Conservation (phyloP, 2,888 invertebrate species). For the Parelbella ahira region DNA sequence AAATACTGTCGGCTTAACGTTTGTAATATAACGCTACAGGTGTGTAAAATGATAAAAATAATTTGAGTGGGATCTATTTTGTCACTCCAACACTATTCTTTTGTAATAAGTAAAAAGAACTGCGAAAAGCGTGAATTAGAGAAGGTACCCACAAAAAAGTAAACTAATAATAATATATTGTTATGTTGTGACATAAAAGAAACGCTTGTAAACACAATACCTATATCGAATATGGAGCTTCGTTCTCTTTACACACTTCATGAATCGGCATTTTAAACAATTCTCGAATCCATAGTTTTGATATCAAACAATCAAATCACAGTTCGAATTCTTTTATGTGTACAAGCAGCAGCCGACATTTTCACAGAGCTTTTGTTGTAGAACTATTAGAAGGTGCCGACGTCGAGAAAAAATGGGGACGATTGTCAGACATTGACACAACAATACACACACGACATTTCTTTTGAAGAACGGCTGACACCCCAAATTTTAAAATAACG, state of each 20-base stretch:
- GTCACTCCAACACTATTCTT: no score
- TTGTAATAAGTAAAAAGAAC: constrained; percentile 1
- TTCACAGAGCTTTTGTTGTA: constrained; percentile 54
- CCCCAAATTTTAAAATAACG: constrained; percentile 24
- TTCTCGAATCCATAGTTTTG: constrained; percentile 56
- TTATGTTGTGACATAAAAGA: no score
- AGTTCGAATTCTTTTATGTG: constrained; percentile 49
- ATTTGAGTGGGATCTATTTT: no score
- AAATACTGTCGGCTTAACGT: neutral
- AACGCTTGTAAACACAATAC: no score
- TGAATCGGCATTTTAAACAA: constrained; percentile 49
- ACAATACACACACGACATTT: no score
- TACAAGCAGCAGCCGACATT: constrained; percentile 58
- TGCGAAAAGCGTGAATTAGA: no score
- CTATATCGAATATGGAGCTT: no score
- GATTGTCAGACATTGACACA: constrained; percentile 45
- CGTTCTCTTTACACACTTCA: constrained; percentile 6
- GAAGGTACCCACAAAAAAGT: no score
- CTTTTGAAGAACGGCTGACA: constrained; percentile 46
- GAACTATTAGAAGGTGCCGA: constrained; percentile 41
- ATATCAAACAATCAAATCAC: constrained; percentile 71
- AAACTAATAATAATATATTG: no score
- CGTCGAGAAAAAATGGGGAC: constrained; percentile 43
- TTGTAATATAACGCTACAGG: constrained; percentile 3
- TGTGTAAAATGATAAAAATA: neutral